Evolutionary conservation across 2,797 vertebrate species (phyloP).

Genomic region (Phataginus tetradactyla): DNA sequence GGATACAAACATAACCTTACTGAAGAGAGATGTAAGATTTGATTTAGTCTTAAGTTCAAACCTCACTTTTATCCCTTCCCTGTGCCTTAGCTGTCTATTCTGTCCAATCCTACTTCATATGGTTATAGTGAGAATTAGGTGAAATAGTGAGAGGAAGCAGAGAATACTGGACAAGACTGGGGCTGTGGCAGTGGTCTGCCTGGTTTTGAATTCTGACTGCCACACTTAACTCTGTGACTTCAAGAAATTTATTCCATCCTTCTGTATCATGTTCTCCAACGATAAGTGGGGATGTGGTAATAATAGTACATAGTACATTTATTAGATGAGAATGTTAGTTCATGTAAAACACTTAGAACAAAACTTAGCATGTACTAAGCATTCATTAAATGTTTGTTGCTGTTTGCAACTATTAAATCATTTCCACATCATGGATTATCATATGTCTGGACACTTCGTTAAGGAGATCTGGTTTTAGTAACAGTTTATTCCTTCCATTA

Average conservation of each 20-base stretch:
- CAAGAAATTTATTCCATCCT: background rate
- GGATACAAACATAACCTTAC: background rate
- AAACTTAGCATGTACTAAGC: background rate
- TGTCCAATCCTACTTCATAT: background rate
- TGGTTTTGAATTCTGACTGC: background rate
- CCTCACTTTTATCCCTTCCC: background rate
- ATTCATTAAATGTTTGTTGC: background rate
- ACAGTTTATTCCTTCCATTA: background rate
- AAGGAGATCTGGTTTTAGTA: background rate
- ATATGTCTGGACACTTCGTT: background rate
- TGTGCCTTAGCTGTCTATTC: background rate
- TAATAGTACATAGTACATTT: accelerated
- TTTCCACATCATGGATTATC: background rate
- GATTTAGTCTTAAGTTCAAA: background rate
- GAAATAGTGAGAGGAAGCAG: background rate
- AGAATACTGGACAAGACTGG: background rate
- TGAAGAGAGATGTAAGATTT: background rate
- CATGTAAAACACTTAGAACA: background rate
- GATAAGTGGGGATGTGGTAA: background rate
- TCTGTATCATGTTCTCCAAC: background rate
- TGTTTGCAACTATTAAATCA: background rate
- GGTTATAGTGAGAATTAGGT: background rate
- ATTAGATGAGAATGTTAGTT: background rate
- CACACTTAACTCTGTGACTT: background rate
- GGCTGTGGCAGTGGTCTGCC: accelerated